phyloP scores from a whole-genome alignment of 2,888 invertebrate species.

The Pandemis cinnamomeana region DNA sequence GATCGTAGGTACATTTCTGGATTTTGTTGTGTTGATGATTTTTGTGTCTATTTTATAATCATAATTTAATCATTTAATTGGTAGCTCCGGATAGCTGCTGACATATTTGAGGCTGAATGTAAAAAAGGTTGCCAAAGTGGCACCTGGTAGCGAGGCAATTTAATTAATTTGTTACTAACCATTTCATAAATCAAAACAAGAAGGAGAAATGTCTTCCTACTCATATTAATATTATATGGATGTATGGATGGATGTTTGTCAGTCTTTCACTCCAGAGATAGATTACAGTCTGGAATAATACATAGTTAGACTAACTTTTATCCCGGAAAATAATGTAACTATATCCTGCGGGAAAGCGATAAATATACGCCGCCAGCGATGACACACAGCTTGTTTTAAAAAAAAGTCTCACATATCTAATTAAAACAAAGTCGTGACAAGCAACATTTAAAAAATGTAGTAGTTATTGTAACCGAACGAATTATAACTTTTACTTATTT shows the following conservation, averaged over 20 bases:
- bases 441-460: slow-evolving; percentile 27
- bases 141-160: not conserved
- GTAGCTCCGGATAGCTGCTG: not conserved
- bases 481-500: slow-evolving; percentile 54
- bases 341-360: too few species aligned
- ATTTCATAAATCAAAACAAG: not conserved
- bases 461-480: slow-evolving; percentile 39
- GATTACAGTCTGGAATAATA: too few species aligned
- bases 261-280: too few species aligned
- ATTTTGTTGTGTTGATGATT: too few species aligned
- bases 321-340: too few species aligned
- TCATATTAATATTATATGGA: too few species aligned
- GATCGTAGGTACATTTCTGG: too few species aligned
- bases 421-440: not conserved
- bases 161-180: not conserved
- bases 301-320: too few species aligned
- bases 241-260: too few species aligned
- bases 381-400: not conserved
- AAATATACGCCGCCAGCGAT: too few species aligned
- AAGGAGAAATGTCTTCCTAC: not conserved
- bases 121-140: not conserved
- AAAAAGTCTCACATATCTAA: not conserved
- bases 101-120: not conserved
- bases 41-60: too few species aligned
- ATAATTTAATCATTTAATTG: too few species aligned